A percentile compares a stretch with the other conserved stretches of the same genome.
These are phyloP conservation scores for Pelodiscus sinensis DNA, from an alignment of 2,113 vertebrate species.

Conservation along the genomic window DNA sequence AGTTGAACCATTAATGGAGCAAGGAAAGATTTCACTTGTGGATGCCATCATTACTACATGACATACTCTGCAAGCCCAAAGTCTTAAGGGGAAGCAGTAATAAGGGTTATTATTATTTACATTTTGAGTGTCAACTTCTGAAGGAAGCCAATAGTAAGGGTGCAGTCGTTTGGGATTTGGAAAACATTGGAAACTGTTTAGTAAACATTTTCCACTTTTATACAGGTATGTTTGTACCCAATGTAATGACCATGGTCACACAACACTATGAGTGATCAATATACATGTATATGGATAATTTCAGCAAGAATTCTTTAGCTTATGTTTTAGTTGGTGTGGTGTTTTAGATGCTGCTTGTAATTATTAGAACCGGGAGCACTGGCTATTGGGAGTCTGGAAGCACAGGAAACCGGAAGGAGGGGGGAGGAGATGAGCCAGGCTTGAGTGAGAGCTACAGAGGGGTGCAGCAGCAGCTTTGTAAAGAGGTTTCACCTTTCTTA, in stretches of 20 bases:
- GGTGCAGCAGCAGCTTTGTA: too few species aligned
- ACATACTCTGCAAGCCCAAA: neutral
- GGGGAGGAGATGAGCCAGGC: too few species aligned
- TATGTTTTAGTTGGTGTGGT: neutral
- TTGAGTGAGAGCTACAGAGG: too few species aligned
- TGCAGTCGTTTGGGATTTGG: neutral
- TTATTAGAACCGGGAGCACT: too few species aligned
- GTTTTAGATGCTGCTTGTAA: too few species aligned
- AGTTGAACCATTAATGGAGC: neutral
- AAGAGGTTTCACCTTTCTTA: too few species aligned
- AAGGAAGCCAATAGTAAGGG: neutral
- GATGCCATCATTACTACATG: neutral
- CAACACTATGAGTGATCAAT: neutral
- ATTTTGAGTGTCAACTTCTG: neutral
- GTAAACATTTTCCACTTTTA: neutral
- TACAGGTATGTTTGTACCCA: neutral
- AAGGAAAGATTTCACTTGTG: neutral
- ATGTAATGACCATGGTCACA: neutral
- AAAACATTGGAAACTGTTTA: neutral
- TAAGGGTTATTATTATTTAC: too few species aligned
- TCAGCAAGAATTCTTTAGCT: neutral
- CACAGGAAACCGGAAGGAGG: too few species aligned
- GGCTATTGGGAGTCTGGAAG: too few species aligned
- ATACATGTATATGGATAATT: neutral
- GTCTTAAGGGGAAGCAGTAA: neutral